A percentile compares a stretch with the other conserved stretches of the same genome.
These are phyloP conservation scores for Platichthys stellatus DNA, from an alignment of 2,113 vertebrate species.

Conservation along the genomic window DNA sequence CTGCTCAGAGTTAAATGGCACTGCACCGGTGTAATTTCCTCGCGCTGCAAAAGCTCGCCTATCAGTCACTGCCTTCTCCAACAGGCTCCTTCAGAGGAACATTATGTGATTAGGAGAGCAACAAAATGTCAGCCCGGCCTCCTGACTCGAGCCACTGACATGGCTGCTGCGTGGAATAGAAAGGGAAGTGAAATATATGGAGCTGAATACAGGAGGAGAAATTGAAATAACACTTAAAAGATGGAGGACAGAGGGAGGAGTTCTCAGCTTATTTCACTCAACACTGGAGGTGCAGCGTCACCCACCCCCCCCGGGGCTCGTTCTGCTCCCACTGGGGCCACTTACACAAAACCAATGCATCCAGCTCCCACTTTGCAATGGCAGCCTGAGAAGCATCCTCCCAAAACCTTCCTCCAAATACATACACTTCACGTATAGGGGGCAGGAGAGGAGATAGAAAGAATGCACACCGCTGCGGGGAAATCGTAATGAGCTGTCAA, in stretches of 20 bases:
- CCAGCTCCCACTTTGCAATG: neutral
- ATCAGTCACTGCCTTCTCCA: constrained; percentile 54
- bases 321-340: constrained; percentile 27
- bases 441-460: neutral
- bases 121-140: constrained; percentile 44
- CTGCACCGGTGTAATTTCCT: constrained; percentile 48
- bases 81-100: constrained; percentile 44
- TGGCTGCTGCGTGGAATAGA: constrained; percentile 10
- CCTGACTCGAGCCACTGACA: constrained; percentile 25
- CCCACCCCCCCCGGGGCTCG: neutral
- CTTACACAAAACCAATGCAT: constrained; percentile 7
- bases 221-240: neutral
- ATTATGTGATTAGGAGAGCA: constrained; percentile 57
- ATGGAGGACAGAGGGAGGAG: neutral
- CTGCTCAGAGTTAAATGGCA: constrained; percentile 51
- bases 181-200: neutral
- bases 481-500: constrained; percentile 9
- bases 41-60: constrained; percentile 34
- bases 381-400: neutral
- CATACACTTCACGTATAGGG: neutral
- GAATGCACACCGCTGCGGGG: neutral
- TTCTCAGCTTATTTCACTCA: constrained; percentile 12
- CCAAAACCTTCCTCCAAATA: constrained; percentile 10
- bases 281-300: neutral
- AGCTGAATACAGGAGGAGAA: constrained; percentile 4